Evolutionary conservation across 2,797 vertebrate genomes (phyloP).

Genomic region (Pelobates cultripes): DNA sequence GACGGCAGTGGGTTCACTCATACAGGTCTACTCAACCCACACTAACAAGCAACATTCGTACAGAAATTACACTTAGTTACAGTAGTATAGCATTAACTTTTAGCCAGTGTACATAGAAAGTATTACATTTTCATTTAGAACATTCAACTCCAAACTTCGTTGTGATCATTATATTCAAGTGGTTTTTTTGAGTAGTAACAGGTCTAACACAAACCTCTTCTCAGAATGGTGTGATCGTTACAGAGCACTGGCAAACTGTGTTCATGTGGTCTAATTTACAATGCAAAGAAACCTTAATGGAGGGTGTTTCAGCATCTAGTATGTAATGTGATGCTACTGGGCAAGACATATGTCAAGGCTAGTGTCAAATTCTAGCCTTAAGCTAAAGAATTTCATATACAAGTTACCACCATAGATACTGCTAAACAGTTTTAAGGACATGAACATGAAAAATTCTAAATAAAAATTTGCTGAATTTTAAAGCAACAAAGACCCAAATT

Average conservation of each 20-base stretch:
- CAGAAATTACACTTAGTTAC: conserved; percentile 93
- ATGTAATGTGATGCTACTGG: no score
- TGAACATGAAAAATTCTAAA: no score
- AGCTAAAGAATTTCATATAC: no score
- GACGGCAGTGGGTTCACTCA: conserved; percentile 79
- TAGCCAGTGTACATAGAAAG: conserved; percentile 98
- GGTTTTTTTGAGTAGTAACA: conserved; percentile 56
- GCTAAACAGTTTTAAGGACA: no score
- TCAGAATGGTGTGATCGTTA: not conserved
- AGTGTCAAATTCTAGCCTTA: no score
- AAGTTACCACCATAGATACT: no score
- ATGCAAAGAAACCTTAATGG: no score
- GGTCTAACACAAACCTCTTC: not conserved
- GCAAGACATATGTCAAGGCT: no score
- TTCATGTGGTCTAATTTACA: no score
- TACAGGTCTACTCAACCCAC: conserved; percentile 79
- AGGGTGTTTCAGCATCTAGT: no score
- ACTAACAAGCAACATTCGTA: conserved; percentile 78
- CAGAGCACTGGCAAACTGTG: conserved; percentile 7
- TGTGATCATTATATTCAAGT: conserved; percentile 91
- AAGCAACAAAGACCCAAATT: no score
- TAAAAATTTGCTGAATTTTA: no score
- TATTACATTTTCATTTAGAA: conserved; percentile 76
- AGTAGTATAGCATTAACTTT: conserved; percentile 94
- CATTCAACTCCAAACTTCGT: conserved; percentile 87